phyloP scores from a whole-genome alignment of 2,888 invertebrate genomes.

The Sinelater perroti region DNA sequence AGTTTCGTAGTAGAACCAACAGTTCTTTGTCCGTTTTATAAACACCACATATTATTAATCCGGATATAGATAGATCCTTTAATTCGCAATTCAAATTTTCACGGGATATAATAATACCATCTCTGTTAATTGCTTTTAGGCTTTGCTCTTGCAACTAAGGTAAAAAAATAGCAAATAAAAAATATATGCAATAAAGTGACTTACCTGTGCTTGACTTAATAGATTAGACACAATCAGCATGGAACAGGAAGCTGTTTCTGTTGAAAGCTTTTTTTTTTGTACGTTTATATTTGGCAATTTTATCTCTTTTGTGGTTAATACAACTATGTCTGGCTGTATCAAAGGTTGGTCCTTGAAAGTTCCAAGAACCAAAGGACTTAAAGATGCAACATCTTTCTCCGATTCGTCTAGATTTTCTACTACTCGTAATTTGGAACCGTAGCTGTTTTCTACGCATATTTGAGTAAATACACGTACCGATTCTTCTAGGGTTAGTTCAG shows the following conservation, averaged over 20 bases:
- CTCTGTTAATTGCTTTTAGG: constrained; percentile 64
- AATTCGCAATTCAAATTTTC: constrained; percentile 65
- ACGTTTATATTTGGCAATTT: constrained; percentile 65
- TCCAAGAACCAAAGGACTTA: constrained; percentile 66
- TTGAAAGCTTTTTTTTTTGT: constrained; percentile 68
- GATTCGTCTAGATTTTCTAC: constrained; percentile 60
- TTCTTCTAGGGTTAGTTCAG: constrained; percentile 42
- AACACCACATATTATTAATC: constrained; percentile 63
- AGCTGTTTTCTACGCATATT: constrained; percentile 75
- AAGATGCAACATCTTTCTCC: constrained; percentile 57
- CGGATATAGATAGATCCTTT: constrained; percentile 59
- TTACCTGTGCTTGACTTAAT: constrained; percentile 62
- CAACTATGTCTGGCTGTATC: constrained; percentile 71
- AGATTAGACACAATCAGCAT: constrained; percentile 56
- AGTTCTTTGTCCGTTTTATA: constrained; percentile 64
- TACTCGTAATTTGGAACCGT: constrained; percentile 68
- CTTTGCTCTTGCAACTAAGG: constrained; percentile 44
- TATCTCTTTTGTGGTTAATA: constrained; percentile 65
- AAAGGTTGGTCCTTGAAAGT: constrained; percentile 74
- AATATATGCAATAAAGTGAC: not conserved
- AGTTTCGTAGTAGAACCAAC: constrained; percentile 65
- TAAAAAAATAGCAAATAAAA: not conserved
- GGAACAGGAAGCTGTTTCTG: constrained; percentile 46
- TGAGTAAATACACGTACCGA: constrained; percentile 72
- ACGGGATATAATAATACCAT: constrained; percentile 69